Base-by-base conservation (phyloP, 1,140 invertebrate genomes). In the Diploscapter pachys region DNA sequence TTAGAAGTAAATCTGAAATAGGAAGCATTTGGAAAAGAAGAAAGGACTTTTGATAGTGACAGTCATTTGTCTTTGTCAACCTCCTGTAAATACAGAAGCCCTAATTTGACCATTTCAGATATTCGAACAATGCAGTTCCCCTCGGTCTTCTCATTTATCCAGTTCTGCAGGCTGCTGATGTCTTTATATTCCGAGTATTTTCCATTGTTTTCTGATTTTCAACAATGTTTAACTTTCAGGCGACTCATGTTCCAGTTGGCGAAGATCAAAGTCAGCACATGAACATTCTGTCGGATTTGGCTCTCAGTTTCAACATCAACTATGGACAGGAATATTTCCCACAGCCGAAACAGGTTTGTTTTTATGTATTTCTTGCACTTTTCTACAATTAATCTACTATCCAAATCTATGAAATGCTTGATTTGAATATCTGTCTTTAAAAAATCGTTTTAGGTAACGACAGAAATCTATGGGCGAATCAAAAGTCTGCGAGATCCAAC, bases 221-320 rank as follows among this genome's bases (percentile, higher is more conserved):
- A 9, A 13, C 5, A 68, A 61, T 68, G 66, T 5, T 49, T 68
- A 13, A 31, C 31, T 68, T 55, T 51, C n/a, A 51, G 49, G 75
- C 69, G 11, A 96, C 93, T 49, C 90, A 94, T 86, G 92, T 99
- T 59, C 96, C 96, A 6, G 92, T 97, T 51, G 96, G 96, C 13
- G 91, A 93, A 84, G 96, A 99, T 88, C 95, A 99, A 88, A 61
- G 91, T 48, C 93, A 94, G 83, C 94, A 99, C 87, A 89, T 99
- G 78, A 92, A 98, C 86, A 86, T 99, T 69, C 90, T 92, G 0
- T 90, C 92, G 82, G 91, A 94, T 87, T 88, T 98, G 59, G 92
- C 91, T 4, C 88, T 90, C 77, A 89, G 90, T 73, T 97, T 98
- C 83, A 94, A 94, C 85, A 88, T 89, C 67, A 90, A 89, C 73